Evolutionary conservation across 2,797 vertebrate genomes (phyloP).

Genomic region (Eutrigla gurnardus): DNA sequence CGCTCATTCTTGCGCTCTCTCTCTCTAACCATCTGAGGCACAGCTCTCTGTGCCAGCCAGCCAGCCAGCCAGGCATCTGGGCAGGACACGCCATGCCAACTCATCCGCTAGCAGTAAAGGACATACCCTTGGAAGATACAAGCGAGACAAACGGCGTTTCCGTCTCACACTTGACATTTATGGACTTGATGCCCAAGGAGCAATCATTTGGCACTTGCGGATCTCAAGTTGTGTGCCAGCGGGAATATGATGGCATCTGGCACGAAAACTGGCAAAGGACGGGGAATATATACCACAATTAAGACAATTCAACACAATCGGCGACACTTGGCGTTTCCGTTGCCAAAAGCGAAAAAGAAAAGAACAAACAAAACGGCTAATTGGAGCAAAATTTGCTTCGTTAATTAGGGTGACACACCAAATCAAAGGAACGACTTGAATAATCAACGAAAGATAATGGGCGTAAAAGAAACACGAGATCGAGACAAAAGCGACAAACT

Average conservation of each 20-base stretch:
- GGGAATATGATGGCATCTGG: conserved; percentile 89
- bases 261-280: conserved; percentile 80
- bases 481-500: conserved; percentile 73
- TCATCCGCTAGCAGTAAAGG: conserved; percentile 70
- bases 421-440: conserved; percentile 69
- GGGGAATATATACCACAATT: conserved; percentile 57
- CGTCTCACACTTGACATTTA: conserved; percentile 54
- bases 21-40: conserved; percentile 72
- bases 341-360: conserved; percentile 76
- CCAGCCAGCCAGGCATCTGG: conserved; percentile 77
- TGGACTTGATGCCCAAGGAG: conserved; percentile 67
- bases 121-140: conserved; percentile 61
- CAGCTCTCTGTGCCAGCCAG: conserved; percentile 82
- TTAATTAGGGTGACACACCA: conserved; percentile 77
- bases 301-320: conserved; percentile 53
- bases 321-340: conserved; percentile 63
- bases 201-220: conserved; percentile 50
- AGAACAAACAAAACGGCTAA: conserved; percentile 81
- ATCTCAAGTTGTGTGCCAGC: conserved; percentile 81
- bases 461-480: conserved; percentile 62
- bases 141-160: conserved; percentile 35
- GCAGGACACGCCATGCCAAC: conserved; percentile 86
- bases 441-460: conserved; percentile 65
- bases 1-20: conserved; percentile 69
- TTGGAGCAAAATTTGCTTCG: conserved; percentile 78